Evolutionary conservation across 1,140 invertebrate species (phyloP).

Genomic region (Nebria ingens): DNA sequence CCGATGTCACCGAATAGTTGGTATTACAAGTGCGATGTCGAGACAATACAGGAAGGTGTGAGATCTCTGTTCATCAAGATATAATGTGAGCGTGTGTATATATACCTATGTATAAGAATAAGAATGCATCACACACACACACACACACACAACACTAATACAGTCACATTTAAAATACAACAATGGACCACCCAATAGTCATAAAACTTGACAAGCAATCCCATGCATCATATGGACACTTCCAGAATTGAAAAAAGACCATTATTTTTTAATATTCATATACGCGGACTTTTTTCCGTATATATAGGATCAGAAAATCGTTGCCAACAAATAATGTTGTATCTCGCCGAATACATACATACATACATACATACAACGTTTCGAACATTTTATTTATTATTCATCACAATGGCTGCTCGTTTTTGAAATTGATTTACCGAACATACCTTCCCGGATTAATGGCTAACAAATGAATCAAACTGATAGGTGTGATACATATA

Average conservation of each 20-base stretch:
- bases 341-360: background rate
- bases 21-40: background rate
- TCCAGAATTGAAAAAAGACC: slow-evolving; percentile 1
- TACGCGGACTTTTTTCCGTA: no score
- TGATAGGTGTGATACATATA: no score
- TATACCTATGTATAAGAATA: background rate
- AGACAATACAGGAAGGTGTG: background rate
- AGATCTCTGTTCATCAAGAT: background rate
- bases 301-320: no score
- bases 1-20: background rate
- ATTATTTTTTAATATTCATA: slow-evolving; percentile 4
- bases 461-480: no score
- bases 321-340: no score
- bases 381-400: no score
- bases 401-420: no score
- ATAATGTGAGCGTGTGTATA: background rate
- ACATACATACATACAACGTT: background rate
- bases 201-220: slow-evolving; percentile 6
- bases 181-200: slow-evolving; percentile 4
- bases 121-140: no score
- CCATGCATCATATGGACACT: slow-evolving; percentile 5
- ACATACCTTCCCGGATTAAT: no score
- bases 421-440: no score
- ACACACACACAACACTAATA: background rate
- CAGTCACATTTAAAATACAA: background rate